Evolutionary conservation across 1,140 invertebrate genomes (phyloP).

Genomic region (Semibalanus balanoides): DNA sequence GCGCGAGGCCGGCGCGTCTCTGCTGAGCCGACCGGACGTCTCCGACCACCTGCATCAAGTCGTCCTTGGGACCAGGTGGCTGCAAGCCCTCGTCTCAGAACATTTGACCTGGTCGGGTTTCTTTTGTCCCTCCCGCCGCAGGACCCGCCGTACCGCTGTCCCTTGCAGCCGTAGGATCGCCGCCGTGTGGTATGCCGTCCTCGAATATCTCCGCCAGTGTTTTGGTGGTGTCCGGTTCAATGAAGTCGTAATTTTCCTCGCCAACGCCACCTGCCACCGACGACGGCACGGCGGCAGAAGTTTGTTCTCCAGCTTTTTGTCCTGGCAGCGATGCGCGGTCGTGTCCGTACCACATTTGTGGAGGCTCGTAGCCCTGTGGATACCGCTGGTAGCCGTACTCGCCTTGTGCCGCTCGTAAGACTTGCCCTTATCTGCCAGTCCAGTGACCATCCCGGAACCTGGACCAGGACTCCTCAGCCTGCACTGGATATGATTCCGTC

Average conservation of each 20-base stretch:
- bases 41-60: neutral
- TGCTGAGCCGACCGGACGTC: neutral
- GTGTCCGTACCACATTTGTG: neutral
- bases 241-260: neutral
- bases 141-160: too few relatives aligned
- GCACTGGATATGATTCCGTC: too few relatives aligned
- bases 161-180: neutral
- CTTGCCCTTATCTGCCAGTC: too few relatives aligned
- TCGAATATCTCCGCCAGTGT: neutral
- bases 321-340: neutral
- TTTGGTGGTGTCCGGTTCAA: neutral
- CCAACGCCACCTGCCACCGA: too few relatives aligned
- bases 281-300: too few relatives aligned
- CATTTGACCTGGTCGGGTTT: neutral
- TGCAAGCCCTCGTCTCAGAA: neutral
- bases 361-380: neutral
- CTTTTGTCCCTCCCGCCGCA: too few relatives aligned
- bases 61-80: neutral
- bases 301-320: neutral
- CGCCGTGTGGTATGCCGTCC: neutral
- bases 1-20: neutral
- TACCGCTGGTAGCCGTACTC: neutral
- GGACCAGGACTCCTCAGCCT: too few relatives aligned
- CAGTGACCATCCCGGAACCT: too few relatives aligned
- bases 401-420: too few relatives aligned